Evolutionary conservation across 2,888 invertebrate genomes (phyloP).

Genomic region (Atherix ibis): DNA sequence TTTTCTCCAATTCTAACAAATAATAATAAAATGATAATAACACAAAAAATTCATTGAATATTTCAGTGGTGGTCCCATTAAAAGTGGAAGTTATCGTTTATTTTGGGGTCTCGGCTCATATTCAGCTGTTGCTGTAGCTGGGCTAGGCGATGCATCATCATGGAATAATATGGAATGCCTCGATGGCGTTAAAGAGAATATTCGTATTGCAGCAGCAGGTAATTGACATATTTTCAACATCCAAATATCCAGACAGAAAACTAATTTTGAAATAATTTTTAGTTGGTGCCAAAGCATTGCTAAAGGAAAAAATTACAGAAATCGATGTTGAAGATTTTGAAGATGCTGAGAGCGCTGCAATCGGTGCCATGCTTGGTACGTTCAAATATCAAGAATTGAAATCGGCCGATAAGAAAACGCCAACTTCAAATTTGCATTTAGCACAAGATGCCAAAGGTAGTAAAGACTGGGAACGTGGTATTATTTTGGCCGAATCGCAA

Average conservation of each 20-base stretch:
- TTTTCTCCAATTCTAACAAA: not conserved
- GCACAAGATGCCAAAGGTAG: conserved; percentile 33
- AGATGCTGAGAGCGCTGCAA: conserved; percentile 55
- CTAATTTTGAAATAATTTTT: not conserved
- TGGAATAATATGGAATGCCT: conserved; percentile 47
- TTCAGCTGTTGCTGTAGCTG: conserved; percentile 47
- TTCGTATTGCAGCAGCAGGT: conserved; percentile 42
- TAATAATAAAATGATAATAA: not conserved
- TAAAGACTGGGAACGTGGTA: conserved; percentile 49
- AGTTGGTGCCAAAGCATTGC: conserved; percentile 37
- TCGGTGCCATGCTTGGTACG: conserved; percentile 46
- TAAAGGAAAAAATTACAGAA: conserved; percentile 32
- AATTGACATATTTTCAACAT: not conserved
- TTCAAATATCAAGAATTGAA: conserved; percentile 40
- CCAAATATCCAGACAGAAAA: not conserved
- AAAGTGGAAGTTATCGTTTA: conserved; percentile 25
- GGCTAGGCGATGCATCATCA: conserved; percentile 46
- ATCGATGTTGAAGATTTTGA: conserved; percentile 55
- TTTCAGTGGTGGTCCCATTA: conserved; percentile 8
- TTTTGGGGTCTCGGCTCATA: conserved; percentile 45
- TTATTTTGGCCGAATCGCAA: conserved; percentile 52
- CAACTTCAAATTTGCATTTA: conserved; percentile 6
- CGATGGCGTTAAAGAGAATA: conserved; percentile 52
- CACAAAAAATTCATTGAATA: not conserved
- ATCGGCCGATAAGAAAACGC: conserved; percentile 9